These are phyloP conservation scores for Ceyx margarethae DNA, from an alignment of 2,113 vertebrate species.

Conservation along the genomic window DNA sequence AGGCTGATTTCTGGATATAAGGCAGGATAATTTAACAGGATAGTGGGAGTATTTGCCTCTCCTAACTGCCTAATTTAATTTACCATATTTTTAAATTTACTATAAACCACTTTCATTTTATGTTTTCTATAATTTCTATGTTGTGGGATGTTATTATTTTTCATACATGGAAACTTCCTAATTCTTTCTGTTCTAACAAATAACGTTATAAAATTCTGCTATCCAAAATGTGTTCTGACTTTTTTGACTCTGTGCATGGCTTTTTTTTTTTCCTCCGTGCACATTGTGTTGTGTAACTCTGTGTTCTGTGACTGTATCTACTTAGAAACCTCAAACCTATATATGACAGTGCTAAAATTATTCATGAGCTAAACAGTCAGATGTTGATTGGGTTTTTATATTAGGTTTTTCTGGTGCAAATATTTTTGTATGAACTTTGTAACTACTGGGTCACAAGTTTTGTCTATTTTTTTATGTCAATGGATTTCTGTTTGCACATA, in stretches of 20 bases:
- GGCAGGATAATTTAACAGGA: constrained; percentile 30
- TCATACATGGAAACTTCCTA: not conserved
- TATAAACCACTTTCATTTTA: not conserved
- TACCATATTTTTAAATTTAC: constrained; percentile 19
- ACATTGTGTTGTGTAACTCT: not conserved
- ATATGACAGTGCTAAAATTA: not conserved
- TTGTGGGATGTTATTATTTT: constrained; percentile 10
- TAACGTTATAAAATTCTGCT: not conserved
- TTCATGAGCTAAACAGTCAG: not conserved
- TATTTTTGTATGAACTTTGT: not conserved
- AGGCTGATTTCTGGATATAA: constrained; percentile 17
- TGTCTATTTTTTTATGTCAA: not conserved
- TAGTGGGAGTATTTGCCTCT: constrained; percentile 17
- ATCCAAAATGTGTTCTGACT: not conserved
- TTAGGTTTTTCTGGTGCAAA: not conserved
- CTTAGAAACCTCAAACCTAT: not conserved
- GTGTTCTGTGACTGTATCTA: not conserved
- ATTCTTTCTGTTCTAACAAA: constrained; percentile 5
- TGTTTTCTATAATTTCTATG: not conserved
- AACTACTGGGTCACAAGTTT: not conserved
- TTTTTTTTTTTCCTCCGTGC: not conserved
- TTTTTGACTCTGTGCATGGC: not conserved
- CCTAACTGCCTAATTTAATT: constrained; percentile 20
- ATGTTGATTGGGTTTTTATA: not conserved
- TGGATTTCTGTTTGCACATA: not conserved